Percentiles rank a stretch among this genome's conserved stretches.
Conservation (phyloP, 64 coral and sea anemone genomes). For the Orbicella faveolata region DNA sequence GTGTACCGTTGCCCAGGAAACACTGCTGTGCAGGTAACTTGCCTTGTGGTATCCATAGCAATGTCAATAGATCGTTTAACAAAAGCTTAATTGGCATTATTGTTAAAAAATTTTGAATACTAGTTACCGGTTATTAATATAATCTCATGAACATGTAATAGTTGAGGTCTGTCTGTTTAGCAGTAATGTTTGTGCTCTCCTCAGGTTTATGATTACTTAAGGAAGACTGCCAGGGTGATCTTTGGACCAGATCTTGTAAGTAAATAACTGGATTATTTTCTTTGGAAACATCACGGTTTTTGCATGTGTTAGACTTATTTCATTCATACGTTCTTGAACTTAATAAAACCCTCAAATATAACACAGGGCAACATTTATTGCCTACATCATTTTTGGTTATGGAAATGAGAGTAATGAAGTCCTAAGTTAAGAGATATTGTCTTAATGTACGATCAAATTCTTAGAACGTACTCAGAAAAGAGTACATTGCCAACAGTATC, state of each 20-base stretch:
- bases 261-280: neutral
- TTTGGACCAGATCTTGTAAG: conserved; percentile 97
- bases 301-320: neutral
- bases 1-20: conserved; percentile 89
- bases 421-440: too few relatives aligned
- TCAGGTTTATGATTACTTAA: conserved; percentile 87
- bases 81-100: neutral
- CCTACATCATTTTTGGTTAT: too few relatives aligned
- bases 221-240: conserved; percentile 85
- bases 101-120: too few relatives aligned
- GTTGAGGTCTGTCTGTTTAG: neutral
- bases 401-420: too few relatives aligned
- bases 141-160: neutral
- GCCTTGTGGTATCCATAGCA: neutral
- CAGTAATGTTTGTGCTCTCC: neutral
- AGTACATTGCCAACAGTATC: too few relatives aligned
- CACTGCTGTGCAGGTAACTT: conserved; percentile 92
- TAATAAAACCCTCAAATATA: too few relatives aligned
- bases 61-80: neutral
- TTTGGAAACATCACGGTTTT: neutral
- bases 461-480: too few relatives aligned
- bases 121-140: too few relatives aligned
- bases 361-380: too few relatives aligned
- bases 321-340: too few relatives aligned
- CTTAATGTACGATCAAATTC: too few relatives aligned